A percentile compares a stretch with the other conserved stretches of the same genome.
Evolutionary conservation across 2,888 invertebrate genomes (phyloP).

Genomic region (Rhodophaea formosa): DNA sequence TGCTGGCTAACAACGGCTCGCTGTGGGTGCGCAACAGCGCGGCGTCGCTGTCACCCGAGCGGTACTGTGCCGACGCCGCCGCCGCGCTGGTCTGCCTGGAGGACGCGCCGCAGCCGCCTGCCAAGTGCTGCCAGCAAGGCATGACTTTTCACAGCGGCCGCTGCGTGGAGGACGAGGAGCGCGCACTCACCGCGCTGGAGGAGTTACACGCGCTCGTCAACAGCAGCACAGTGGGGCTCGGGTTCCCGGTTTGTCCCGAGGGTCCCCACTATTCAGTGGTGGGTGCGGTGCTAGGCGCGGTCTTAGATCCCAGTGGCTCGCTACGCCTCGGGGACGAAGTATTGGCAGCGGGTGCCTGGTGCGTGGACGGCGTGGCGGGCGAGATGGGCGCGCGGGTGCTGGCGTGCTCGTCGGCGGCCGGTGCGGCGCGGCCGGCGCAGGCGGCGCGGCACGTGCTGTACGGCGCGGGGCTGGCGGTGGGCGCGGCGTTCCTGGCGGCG

Average conservation of each 20-base stretch:
- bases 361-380: conserved; percentile 77
- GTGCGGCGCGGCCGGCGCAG: conserved; percentile 67
- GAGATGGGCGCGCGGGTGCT: conserved; percentile 48
- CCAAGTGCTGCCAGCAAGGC: conserved; percentile 87
- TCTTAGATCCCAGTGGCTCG: conserved; percentile 77
- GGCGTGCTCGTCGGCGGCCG: conserved; percentile 79
- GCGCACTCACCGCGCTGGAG: conserved; percentile 51
- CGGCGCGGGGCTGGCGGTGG: conserved; percentile 89
- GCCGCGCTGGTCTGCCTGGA: conserved; percentile 83
- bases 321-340: conserved; percentile 63
- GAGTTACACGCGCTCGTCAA: conserved; percentile 54
- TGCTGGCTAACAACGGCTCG: conserved; percentile 85
- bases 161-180: conserved; percentile 60
- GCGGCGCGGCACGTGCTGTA: conserved; percentile 86
- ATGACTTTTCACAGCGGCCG: conserved; percentile 81
- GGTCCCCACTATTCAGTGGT: conserved; percentile 79
- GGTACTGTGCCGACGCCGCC: conserved; percentile 86
- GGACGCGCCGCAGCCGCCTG: conserved; percentile 57
- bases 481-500: conserved; percentile 90
- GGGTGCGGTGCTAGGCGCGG: conserved; percentile 78
- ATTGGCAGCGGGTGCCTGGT: conserved; percentile 70
- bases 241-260: conserved; percentile 79
- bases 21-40: conserved; percentile 76
- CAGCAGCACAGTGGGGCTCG: conserved; percentile 63
- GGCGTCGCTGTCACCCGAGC: conserved; percentile 70